These are phyloP conservation scores for Genyomyrus donnyi DNA, from an alignment of 2,113 vertebrate genomes.

Conservation along the genomic window DNA sequence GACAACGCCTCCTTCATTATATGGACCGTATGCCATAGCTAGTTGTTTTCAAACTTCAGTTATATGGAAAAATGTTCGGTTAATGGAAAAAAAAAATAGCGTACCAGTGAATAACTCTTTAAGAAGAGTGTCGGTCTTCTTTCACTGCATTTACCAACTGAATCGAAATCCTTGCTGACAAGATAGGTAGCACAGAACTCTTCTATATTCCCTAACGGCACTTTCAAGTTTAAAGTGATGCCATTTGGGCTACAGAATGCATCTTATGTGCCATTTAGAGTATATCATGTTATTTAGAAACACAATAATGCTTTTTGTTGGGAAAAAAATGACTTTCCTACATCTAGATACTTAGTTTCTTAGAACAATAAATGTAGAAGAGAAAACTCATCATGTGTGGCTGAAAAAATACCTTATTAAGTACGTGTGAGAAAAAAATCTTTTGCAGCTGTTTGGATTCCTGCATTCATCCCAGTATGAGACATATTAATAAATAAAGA, in stretches of 20 bases:
- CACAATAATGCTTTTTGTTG: neutral
- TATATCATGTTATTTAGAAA: neutral
- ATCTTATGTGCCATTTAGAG: neutral
- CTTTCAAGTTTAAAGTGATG: neutral
- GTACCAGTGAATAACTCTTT: neutral
- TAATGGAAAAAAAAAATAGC: neutral
- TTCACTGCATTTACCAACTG: neutral
- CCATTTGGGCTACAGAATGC: neutral
- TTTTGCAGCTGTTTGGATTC: neutral
- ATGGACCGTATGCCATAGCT: neutral
- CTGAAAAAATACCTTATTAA: neutral
- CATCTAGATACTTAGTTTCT: neutral
- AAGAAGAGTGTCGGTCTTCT: neutral
- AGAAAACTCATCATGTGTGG: neutral
- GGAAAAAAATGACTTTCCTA: neutral
- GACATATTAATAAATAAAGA: neutral
- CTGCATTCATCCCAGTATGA: neutral
- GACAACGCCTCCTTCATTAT: neutral
- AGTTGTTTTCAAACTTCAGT: neutral
- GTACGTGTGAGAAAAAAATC: neutral
- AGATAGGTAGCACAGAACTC: neutral
- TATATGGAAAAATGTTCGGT: neutral
- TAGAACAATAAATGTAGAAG: neutral
- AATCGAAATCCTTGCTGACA: neutral
- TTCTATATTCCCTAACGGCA: neutral